Evolutionary conservation across 2,888 invertebrate species (phyloP).

Genomic region (Branchellion lobata): DNA sequence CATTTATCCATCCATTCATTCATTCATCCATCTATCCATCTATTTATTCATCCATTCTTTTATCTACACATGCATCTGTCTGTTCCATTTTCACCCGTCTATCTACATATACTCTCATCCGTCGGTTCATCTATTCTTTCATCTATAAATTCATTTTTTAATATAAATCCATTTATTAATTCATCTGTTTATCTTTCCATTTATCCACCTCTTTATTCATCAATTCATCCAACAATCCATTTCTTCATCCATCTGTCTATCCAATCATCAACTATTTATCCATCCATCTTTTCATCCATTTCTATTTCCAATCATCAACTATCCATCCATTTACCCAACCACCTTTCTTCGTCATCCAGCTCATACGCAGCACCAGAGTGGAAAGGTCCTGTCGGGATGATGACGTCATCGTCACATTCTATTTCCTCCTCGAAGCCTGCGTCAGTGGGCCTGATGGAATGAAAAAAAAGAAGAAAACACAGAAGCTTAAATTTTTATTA

Average conservation of each 20-base stretch:
- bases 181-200: too few species aligned
- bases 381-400: slow-evolving; percentile 7
- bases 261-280: background rate
- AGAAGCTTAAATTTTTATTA: too few species aligned
- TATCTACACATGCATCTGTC: too few species aligned
- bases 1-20: slow-evolving; percentile 5
- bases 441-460: slow-evolving; percentile 23
- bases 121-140: background rate
- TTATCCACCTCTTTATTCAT: too few species aligned
- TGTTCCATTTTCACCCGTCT: too few species aligned
- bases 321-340: slow-evolving; percentile 3
- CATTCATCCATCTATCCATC: background rate
- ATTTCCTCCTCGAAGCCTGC: slow-evolving; percentile 44
- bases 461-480: too few species aligned
- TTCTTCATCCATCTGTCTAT: background rate
- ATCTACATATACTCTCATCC: slow-evolving; percentile 1
- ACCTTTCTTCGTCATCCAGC: slow-evolving; percentile 22
- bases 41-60: background rate
- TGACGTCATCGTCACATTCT: slow-evolving; percentile 41
- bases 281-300: background rate
- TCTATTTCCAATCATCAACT: background rate
- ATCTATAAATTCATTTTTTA: background rate
- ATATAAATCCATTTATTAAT: background rate
- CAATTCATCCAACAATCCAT: slow-evolving; percentile 2
- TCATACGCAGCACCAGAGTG: background rate